These are phyloP conservation scores for Sthenelais limicola DNA, from an alignment of 2,888 invertebrate genomes.

Conservation along the genomic window DNA sequence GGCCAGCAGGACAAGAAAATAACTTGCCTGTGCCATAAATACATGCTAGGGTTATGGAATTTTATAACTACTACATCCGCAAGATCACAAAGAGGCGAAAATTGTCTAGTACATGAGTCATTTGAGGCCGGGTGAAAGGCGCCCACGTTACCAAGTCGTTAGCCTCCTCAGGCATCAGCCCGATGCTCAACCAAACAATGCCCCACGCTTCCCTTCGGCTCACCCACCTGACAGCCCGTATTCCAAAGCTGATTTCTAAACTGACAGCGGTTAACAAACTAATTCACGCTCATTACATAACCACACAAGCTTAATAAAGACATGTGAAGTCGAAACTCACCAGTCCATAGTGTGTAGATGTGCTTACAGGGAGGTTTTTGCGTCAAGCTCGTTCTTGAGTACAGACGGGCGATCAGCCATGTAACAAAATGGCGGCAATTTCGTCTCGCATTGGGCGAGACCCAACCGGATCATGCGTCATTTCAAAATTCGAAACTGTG, in stretches of 20 bases:
- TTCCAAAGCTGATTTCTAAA: background rate
- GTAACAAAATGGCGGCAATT: slow-evolving; percentile 34
- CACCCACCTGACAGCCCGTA: background rate
- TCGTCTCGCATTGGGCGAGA: slow-evolving; percentile 11
- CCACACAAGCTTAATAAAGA: background rate
- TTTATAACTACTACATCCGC: too few relatives aligned
- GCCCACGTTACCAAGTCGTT: too few relatives aligned
- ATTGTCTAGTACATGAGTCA: too few relatives aligned
- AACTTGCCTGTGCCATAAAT: too few relatives aligned
- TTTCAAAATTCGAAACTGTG: too few relatives aligned
- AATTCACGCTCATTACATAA: background rate
- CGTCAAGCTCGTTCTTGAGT: background rate
- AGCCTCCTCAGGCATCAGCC: too few relatives aligned
- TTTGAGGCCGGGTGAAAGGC: too few relatives aligned
- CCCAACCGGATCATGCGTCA: too few relatives aligned
- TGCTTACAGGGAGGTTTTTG: slow-evolving; percentile 17
- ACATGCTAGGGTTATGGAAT: too few relatives aligned
- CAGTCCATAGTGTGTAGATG: slow-evolving; percentile 37
- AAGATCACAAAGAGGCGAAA: too few relatives aligned
- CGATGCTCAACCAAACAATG: too few relatives aligned
- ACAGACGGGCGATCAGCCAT: slow-evolving; percentile 15
- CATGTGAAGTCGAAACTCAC: slow-evolving; percentile 14
- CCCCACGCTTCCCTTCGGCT: slow-evolving; percentile 10
- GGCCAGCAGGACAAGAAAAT: too few relatives aligned
- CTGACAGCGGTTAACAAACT: slow-evolving; percentile 26